Evolutionary conservation across 2,113 vertebrate genomes (phyloP).

Genomic region (Melanostigma gelatinosum): DNA sequence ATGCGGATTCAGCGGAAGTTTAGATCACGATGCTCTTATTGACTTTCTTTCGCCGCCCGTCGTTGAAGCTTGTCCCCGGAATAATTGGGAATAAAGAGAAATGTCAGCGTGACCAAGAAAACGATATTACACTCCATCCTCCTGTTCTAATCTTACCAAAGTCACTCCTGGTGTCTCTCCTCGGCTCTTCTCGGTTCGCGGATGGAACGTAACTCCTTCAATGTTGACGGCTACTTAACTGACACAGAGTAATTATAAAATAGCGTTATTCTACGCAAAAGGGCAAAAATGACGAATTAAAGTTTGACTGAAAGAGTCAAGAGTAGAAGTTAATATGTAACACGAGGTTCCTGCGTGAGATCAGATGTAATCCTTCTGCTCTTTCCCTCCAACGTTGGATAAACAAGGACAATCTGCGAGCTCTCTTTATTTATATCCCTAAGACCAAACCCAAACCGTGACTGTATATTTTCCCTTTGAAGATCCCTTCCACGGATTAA

Average conservation of each 20-base stretch:
- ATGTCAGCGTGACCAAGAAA: slow-evolving; percentile 61
- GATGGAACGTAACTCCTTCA: slow-evolving; percentile 7
- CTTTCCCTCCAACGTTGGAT: slow-evolving; percentile 67
- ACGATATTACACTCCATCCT: not conserved
- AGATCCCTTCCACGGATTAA: slow-evolving; percentile 74
- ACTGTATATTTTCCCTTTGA: slow-evolving; percentile 78
- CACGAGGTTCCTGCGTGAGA: slow-evolving; percentile 59
- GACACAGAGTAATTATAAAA: slow-evolving; percentile 50
- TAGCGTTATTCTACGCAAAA: not conserved
- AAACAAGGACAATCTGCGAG: slow-evolving; percentile 73
- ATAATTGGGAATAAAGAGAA: slow-evolving; percentile 45
- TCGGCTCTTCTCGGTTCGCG: not conserved
- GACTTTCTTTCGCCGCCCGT: slow-evolving; percentile 50
- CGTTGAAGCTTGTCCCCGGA: slow-evolving; percentile 36
- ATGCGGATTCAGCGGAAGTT: slow-evolving; percentile 41
- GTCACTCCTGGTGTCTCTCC: slow-evolving; percentile 15
- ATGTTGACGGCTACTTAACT: slow-evolving; percentile 42
- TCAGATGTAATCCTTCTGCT: slow-evolving; percentile 68
- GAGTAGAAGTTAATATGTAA: slow-evolving; percentile 64
- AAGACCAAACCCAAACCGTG: slow-evolving; percentile 71
- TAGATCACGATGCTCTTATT: slow-evolving; percentile 49
- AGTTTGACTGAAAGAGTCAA: slow-evolving; percentile 52
- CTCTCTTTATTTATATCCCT: slow-evolving; percentile 76
- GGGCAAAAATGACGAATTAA: slow-evolving; percentile 41
- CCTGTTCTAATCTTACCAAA: slow-evolving; percentile 46